Evolutionary conservation across 2,113 vertebrate genomes (phyloP).

Genomic region (Oenanthe melanoleuca): DNA sequence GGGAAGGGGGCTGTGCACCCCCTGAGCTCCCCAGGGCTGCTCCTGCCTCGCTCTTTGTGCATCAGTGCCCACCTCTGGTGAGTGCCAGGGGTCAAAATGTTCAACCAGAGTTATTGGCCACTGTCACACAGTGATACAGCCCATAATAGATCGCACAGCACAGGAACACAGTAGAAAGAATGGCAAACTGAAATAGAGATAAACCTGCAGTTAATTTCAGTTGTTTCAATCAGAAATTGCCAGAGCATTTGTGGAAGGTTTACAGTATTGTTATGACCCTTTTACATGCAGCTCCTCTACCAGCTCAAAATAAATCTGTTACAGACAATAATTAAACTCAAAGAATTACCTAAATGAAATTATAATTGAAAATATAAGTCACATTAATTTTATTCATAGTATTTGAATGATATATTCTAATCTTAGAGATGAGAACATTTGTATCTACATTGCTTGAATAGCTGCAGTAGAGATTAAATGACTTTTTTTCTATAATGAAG

Average conservation of each 20-base stretch:
- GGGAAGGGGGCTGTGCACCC: neutral
- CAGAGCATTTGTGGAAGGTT: neutral
- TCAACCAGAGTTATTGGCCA: neutral
- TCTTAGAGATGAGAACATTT: neutral
- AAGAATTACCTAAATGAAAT: neutral
- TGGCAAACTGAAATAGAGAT: neutral
- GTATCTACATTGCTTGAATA: neutral
- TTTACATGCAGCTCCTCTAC: neutral
- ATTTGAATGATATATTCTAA: neutral
- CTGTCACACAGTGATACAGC: neutral
- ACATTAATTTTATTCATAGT: neutral
- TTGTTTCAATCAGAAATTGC: neutral
- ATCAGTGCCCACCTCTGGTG: neutral
- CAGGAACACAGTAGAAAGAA: neutral
- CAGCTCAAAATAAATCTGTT: neutral
- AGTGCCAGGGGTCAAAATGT: neutral
- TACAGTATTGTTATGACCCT: neutral
- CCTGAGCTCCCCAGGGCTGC: rapidly evolving
- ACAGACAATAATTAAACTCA: neutral
- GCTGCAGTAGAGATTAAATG: neutral
- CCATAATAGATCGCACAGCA: no score
- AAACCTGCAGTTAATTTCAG: neutral
- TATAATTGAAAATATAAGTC: neutral
- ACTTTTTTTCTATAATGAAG: neutral
- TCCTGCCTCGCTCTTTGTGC: neutral